These are phyloP conservation scores for Ephydatia muelleri DNA, from an alignment of 37 sponge, comb jelly and placozoan genomes.

Conservation along the genomic window DNA sequence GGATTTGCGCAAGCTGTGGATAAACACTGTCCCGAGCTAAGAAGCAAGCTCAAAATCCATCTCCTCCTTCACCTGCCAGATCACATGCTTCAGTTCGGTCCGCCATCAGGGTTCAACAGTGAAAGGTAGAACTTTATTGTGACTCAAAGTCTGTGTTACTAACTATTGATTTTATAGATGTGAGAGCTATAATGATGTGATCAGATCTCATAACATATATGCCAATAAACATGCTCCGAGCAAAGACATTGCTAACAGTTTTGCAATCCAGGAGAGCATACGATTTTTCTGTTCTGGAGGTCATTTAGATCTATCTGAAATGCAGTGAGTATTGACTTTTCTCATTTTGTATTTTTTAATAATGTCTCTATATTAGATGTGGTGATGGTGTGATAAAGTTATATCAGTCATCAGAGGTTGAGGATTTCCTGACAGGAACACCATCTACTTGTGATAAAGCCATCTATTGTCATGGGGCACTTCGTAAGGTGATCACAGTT, in stretches of 20 bases:
- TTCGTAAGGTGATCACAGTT: too few species aligned
- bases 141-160: neutral
- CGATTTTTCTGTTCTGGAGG: slow-evolving; percentile 23
- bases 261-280: slow-evolving; percentile 13
- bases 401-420: neutral
- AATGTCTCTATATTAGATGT: neutral
- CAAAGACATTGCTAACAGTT: slow-evolving; percentile 32
- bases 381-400: slow-evolving; percentile 18
- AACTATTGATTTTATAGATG: slow-evolving; percentile 20
- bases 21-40: neutral
- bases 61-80: slow-evolving; percentile 49
- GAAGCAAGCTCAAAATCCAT: slow-evolving; percentile 34
- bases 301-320: neutral
- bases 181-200: slow-evolving; percentile 43
- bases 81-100: slow-evolving; percentile 48
- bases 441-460: neutral
- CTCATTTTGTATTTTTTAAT: neutral
- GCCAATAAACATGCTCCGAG: slow-evolving; percentile 51
- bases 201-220: slow-evolving; percentile 35
- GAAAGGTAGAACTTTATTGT: slow-evolving; percentile 36
- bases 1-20: slow-evolving; percentile 23
- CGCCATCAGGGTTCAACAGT: slow-evolving; percentile 35
- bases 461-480: too few species aligned
- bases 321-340: neutral
- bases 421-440: slow-evolving; percentile 22